Evolutionary conservation across 1,140 invertebrate species (phyloP).

Genomic region (Drosophila gunungcola): DNA sequence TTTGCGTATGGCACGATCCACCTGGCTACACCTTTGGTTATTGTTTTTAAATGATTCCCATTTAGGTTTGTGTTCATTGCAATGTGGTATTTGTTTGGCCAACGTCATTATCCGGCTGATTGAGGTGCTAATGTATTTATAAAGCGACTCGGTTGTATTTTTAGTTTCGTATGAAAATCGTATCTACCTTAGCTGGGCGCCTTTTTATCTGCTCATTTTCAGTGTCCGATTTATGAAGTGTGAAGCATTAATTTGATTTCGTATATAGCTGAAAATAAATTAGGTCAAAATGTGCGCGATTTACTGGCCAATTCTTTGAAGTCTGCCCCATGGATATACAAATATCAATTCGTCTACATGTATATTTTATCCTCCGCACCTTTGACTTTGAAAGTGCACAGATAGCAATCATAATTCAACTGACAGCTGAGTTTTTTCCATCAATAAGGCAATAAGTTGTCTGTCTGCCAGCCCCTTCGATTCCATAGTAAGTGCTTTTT

Average conservation of each 20-base stretch:
- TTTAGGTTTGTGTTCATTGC: constrained; percentile 17
- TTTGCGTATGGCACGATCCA: constrained; percentile 29
- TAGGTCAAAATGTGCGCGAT: constrained; percentile 64
- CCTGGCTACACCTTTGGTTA: constrained; percentile 17
- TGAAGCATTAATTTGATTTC: constrained; percentile 80
- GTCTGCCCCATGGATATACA: constrained; percentile 25
- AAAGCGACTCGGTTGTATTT: constrained; percentile 77
- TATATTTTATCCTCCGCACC: not conserved
- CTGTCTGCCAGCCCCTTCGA: constrained; percentile 14
- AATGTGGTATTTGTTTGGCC: constrained; percentile 26
- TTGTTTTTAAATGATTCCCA: constrained; percentile 15
- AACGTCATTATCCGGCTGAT: constrained; percentile 60
- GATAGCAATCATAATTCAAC: constrained; percentile 63
- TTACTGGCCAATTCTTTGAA: constrained; percentile 60
- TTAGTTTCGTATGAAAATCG: constrained; percentile 46
- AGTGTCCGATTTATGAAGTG: constrained; percentile 78
- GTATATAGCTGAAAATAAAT: constrained; percentile 57
- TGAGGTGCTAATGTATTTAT: constrained; percentile 82
- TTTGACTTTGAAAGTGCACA: constrained; percentile 58
- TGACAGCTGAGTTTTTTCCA: constrained; percentile 64
- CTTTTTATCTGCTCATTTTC: constrained; percentile 82
- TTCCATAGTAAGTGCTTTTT: constrained; percentile 65
- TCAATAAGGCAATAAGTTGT: constrained; percentile 75
- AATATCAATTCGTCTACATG: not conserved
- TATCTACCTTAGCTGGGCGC: constrained; percentile 19